Evolutionary conservation across 2,113 vertebrate genomes (phyloP), one percentile per base, ranked within the genome.

Genomic region (Proterorhinus semilunaris): DNA sequence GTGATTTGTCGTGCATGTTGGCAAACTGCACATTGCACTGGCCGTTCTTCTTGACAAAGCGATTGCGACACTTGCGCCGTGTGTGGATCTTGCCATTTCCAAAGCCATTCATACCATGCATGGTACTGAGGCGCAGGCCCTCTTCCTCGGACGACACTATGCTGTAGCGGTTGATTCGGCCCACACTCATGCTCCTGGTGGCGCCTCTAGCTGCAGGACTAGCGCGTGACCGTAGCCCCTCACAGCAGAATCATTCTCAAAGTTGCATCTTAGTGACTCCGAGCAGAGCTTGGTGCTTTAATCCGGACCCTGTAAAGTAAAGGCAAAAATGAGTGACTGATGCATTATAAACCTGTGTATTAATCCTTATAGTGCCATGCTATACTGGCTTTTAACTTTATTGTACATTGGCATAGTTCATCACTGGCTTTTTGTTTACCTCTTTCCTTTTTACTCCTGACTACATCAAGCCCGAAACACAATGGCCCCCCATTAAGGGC

Each of bases 71-170:
- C 90, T 97, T 95, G 80, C 96, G 93, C 67, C 96, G 89, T 0
- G 96, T 98, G 83, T 98, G 96, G 85, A 98, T 96, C 88, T 98
- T 99, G 68, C 96, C 96, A 0, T 99, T 99, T 85, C 96, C 95
- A 66, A 96, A 98, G 82, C 97, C 96, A 65, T 98, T 98, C 88
- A 96, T 96, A 82, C 96, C 96, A 36, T 96, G 94, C 96, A 99
- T 96, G 88, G 94, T 96, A 86, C 94, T 95, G 88, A 99, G 92
- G 78, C 93, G 95, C 78, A 98, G 92, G 71, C 92, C 96, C 89
- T 98, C 97, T 92, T 99, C 97, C 79, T 97, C 95, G 0, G 96
- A 98, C 4, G 96, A 98, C 81, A 98, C 97, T 0, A 97, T 96
- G 92, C 96, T 99, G 91, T 98, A 99, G 78, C 95, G 93, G 77